Conservation (phyloP, 2,888 invertebrate species). For the Germaria angustata region DNA sequence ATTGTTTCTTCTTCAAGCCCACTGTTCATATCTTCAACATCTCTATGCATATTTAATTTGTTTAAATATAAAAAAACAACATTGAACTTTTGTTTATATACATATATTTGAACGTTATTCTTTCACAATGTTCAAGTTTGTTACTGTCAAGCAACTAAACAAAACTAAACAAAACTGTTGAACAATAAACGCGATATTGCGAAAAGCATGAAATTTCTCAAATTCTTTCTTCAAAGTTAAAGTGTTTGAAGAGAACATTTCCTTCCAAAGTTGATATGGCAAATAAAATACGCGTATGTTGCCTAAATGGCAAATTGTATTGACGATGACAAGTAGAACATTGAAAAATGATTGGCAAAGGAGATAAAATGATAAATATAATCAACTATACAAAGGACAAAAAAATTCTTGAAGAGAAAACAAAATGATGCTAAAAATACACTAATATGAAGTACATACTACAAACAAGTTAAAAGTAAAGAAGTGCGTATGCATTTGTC, state of each 20-base stretch:
- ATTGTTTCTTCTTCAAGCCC: background rate
- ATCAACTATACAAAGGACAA: conserved; percentile 41
- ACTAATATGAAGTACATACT: conserved; percentile 34
- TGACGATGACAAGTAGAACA: conserved; percentile 27
- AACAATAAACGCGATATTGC: conserved; percentile 40
- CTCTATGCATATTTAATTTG: conserved; percentile 17
- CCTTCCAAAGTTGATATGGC: conserved; percentile 30
- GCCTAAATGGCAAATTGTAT: conserved; percentile 63
- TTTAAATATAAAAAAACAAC: background rate
- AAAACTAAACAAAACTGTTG: conserved; percentile 41
- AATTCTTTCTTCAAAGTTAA: conserved; percentile 9
- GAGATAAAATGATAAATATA: conserved; percentile 61
- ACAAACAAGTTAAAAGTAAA: conserved; percentile 18
- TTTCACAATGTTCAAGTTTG: conserved; percentile 15
- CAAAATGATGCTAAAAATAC: conserved; percentile 29
- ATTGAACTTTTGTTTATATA: too few relatives aligned
- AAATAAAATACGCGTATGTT: conserved; percentile 48
- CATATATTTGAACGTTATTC: conserved; percentile 2
- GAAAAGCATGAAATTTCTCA: background rate
- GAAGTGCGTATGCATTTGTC: conserved; percentile 67
- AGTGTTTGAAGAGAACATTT: conserved; percentile 38
- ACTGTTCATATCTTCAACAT: conserved; percentile 22
- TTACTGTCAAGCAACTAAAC: conserved; percentile 39
- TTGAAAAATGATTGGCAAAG: conserved; percentile 64
- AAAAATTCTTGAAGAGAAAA: background rate